A percentile compares a stretch with the other conserved stretches of the same genome.
phyloP scores from a whole-genome alignment of 1,140 invertebrate genomes.

The Ruditapes philippinarum region DNA sequence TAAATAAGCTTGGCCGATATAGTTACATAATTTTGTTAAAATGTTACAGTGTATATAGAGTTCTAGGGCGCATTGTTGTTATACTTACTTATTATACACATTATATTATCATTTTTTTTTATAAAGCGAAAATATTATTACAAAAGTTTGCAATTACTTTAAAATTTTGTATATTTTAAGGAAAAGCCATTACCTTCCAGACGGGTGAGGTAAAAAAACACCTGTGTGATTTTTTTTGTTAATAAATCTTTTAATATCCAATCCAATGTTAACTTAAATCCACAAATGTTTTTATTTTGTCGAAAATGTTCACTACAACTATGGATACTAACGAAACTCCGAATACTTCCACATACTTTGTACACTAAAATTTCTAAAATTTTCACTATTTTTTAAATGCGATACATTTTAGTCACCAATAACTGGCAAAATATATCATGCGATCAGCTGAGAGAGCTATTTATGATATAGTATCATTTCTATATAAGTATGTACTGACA shows the following conservation, averaged over 20 bases:
- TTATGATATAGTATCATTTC: background rate
- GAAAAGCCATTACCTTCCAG: background rate
- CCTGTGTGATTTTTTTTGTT: background rate
- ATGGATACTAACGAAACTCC: background rate
- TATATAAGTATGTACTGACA: constrained; percentile 24
- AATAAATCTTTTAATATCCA: background rate
- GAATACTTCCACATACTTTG: background rate
- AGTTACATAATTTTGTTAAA: background rate
- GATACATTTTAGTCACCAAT: background rate
- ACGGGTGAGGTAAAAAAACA: background rate
- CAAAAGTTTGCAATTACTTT: too few relatives aligned
- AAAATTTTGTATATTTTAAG: background rate
- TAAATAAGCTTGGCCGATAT: too few relatives aligned
- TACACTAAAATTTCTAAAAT: background rate
- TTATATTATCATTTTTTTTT: background rate
- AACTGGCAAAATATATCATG: background rate
- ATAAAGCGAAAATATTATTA: background rate
- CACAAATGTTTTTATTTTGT: background rate
- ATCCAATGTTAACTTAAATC: background rate
- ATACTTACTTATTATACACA: background rate
- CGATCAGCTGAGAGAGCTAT: background rate
- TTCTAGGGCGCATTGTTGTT: too few relatives aligned
- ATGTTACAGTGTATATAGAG: background rate
- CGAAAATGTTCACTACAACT: background rate
- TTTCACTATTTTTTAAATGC: background rate